A percentile compares a stretch with the other conserved stretches of the same genome.
These are phyloP conservation scores for Gavia stellata DNA, from an alignment of 2,113 vertebrate species.

Conservation along the genomic window DNA sequence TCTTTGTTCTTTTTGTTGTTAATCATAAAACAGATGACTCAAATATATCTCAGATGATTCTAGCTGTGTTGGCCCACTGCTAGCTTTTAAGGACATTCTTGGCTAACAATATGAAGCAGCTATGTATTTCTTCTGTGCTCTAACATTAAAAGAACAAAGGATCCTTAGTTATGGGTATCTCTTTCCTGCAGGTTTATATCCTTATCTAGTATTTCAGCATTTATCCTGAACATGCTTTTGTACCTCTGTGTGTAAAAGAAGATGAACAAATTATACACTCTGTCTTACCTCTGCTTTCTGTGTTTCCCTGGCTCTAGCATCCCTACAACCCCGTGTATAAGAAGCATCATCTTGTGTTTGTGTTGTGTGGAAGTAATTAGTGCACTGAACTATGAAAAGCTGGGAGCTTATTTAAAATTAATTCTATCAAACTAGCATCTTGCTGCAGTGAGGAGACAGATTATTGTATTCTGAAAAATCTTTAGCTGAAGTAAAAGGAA, in stretches of 20 bases:
- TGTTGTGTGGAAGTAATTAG: slow-evolving; percentile 48
- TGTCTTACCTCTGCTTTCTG: not conserved
- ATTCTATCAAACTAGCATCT: slow-evolving; percentile 38
- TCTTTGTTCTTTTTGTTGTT: not conserved
- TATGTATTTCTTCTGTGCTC: not conserved
- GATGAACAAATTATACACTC: not conserved
- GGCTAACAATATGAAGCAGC: not conserved
- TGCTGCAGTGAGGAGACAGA: not conserved
- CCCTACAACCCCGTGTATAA: not conserved
- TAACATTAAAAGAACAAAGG: not conserved
- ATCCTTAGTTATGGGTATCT: not conserved
- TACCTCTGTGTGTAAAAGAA: not conserved
- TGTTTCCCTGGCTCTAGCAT: not conserved
- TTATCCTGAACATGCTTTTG: not conserved
- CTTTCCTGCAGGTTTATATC: not conserved
- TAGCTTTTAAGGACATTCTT: not conserved
- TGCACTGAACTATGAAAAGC: slow-evolving; percentile 27
- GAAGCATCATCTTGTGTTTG: not conserved
- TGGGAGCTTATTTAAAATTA: slow-evolving; percentile 58
- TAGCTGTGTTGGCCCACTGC: not conserved
- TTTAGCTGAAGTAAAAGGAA: not conserved
- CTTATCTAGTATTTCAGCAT: not conserved
- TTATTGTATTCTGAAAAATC: not conserved
- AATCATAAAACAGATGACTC: not conserved
- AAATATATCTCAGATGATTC: not conserved